Evolutionary conservation across 2,888 invertebrate genomes (phyloP).

Genomic region (Alsophila aescularia): DNA sequence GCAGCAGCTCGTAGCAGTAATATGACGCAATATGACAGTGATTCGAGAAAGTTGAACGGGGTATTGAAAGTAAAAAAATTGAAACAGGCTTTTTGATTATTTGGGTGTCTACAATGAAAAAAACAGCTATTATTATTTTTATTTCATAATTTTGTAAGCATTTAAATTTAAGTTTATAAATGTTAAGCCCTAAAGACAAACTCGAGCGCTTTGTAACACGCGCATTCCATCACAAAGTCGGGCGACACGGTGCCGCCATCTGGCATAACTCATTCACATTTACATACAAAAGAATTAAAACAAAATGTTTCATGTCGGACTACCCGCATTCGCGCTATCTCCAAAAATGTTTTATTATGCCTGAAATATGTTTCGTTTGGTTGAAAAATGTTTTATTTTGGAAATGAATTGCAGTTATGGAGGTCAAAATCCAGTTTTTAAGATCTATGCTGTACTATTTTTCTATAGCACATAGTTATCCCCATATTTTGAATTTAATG

Average conservation of each 20-base stretch:
- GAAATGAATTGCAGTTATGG: conserved; percentile 1
- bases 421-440: background rate
- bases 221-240: background rate
- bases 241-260: conserved; percentile 18
- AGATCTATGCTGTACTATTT: too few species aligned
- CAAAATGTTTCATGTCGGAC: conserved; percentile 30
- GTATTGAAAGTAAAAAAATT: too few species aligned
- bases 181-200: background rate
- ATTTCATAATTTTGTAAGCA: too few species aligned
- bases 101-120: too few species aligned
- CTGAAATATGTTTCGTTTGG: conserved; percentile 24
- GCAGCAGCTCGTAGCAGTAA: too few species aligned
- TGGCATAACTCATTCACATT: conserved; percentile 21
- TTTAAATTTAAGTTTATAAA: too few species aligned
- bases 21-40: too few species aligned
- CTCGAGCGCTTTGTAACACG: background rate
- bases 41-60: too few species aligned
- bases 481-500: too few species aligned
- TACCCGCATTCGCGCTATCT: conserved; percentile 32
- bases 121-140: too few species aligned
- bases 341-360: conserved; percentile 34
- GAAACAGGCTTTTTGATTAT: too few species aligned
- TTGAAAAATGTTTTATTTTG: conserved; percentile 22
- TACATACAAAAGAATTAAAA: conserved; percentile 29
- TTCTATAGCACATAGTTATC: too few species aligned